phyloP scores from a whole-genome alignment of 2,797 vertebrate genomes.

The Pangasius sanitwongsei region DNA sequence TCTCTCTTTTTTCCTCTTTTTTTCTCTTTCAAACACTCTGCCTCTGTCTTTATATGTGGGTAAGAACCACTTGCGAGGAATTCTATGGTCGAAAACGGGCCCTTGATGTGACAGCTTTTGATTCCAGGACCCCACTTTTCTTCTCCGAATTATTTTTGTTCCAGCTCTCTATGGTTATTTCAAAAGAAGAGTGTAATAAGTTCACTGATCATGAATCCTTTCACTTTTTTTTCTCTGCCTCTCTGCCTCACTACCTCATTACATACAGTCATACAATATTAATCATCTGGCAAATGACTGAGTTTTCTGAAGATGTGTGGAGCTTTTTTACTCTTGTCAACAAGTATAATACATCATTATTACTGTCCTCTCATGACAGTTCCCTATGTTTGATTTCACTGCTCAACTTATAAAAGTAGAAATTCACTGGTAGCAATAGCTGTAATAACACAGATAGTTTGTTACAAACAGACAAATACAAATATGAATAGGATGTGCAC shows the following conservation, averaged over 20 bases:
- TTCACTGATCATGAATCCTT: conserved; percentile 52
- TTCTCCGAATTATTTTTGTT: conserved; percentile 34
- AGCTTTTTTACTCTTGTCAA: not conserved
- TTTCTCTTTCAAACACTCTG: conserved; percentile 40
- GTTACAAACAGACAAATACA: not conserved
- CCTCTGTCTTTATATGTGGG: conserved; percentile 57
- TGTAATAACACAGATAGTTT: not conserved
- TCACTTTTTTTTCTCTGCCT: conserved; percentile 33
- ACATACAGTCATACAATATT: conserved; percentile 1
- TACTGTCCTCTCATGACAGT: not conserved
- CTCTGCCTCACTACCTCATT: not conserved
- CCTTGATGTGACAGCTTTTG: conserved; percentile 69
- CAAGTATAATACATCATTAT: not conserved
- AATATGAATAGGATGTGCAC: not conserved
- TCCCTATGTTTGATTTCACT: not conserved
- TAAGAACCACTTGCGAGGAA: conserved; percentile 65
- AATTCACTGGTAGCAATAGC: not conserved
- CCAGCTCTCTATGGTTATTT: conserved; percentile 50
- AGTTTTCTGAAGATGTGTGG: not conserved
- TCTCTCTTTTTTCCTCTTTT: conserved; percentile 34
- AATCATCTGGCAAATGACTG: not conserved
- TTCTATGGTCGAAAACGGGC: conserved; percentile 64
- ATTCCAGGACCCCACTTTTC: conserved; percentile 65
- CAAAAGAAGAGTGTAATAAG: conserved; percentile 52
- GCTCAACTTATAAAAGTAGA: not conserved